Conservation (phyloP, 2,113 vertebrate species). For the Indicator maculatus region DNA sequence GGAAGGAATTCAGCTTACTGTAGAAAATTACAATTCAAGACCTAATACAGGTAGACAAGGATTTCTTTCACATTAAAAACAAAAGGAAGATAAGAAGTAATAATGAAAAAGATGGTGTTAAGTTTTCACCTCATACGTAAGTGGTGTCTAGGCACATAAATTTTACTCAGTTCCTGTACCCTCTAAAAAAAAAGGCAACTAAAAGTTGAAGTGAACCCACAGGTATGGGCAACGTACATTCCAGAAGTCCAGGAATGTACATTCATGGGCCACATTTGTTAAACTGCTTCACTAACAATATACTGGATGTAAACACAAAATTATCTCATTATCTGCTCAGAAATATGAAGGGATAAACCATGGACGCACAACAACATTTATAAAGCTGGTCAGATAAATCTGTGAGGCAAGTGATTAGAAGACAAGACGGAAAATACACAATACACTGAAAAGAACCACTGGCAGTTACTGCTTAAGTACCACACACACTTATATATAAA, state of each 20-base stretch:
- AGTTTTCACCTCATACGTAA: neutral
- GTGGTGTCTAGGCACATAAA: neutral
- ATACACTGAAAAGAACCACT: neutral
- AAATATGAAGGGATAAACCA: neutral
- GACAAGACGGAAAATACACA: neutral
- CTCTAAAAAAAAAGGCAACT: neutral
- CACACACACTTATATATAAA: neutral
- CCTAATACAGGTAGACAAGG: neutral
- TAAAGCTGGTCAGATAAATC: neutral
- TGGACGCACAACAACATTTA: neutral
- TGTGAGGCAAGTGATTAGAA: neutral
- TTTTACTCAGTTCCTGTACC: neutral
- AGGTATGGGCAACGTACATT: neutral
- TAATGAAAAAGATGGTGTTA: neutral
- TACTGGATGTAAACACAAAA: neutral
- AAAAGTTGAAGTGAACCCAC: neutral
- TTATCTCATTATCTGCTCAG: neutral
- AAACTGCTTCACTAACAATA: neutral
- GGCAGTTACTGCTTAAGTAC: neutral
- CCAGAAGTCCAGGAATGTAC: neutral
- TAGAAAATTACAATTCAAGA: neutral
- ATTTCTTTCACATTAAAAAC: neutral
- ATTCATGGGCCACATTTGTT: neutral
- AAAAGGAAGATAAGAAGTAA: neutral
- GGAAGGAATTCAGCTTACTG: neutral